Evolutionary conservation across 92 coral and sea anemone species (phyloP).

Genomic region (Metridium senile): DNA sequence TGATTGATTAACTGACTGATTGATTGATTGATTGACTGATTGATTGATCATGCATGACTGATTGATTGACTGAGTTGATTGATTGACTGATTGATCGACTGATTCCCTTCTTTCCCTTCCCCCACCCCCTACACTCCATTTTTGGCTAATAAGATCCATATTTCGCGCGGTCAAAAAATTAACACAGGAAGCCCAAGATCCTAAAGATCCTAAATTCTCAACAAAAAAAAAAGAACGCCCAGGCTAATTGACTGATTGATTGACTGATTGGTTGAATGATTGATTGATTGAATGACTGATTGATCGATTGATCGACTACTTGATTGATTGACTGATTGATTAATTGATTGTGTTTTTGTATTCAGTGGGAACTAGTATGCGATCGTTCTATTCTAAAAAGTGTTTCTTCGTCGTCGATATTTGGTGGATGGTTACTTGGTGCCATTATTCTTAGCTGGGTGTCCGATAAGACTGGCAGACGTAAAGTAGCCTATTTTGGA

Average conservation of each 20-base stretch:
- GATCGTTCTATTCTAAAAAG: slow-evolving; percentile 72
- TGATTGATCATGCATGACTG: too few species aligned
- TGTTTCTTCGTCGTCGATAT: slow-evolving; percentile 75
- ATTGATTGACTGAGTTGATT: too few species aligned
- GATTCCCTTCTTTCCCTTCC: too few species aligned
- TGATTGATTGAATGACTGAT: background rate
- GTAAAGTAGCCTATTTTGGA: slow-evolving; percentile 56
- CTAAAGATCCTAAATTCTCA: too few species aligned
- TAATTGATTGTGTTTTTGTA: background rate
- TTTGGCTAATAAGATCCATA: too few species aligned
- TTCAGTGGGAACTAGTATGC: slow-evolving; percentile 88
- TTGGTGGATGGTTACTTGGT: slow-evolving; percentile 82
- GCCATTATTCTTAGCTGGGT: slow-evolving; percentile 64
- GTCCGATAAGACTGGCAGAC: slow-evolving; percentile 83
- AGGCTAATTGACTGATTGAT: background rate
- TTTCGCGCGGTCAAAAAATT: too few species aligned
- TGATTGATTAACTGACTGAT: too few species aligned
- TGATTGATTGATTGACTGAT: too few species aligned
- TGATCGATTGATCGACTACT: background rate
- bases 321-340: background rate
- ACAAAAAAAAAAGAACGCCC: too few species aligned
- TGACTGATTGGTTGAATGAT: background rate
- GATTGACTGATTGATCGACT: too few species aligned
- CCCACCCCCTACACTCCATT: too few species aligned
- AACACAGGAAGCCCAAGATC: too few species aligned